A percentile compares a stretch with the other conserved stretches of the same genome.
Conservation (phyloP, 2,888 invertebrate species). For the Acrobasis repandana region DNA sequence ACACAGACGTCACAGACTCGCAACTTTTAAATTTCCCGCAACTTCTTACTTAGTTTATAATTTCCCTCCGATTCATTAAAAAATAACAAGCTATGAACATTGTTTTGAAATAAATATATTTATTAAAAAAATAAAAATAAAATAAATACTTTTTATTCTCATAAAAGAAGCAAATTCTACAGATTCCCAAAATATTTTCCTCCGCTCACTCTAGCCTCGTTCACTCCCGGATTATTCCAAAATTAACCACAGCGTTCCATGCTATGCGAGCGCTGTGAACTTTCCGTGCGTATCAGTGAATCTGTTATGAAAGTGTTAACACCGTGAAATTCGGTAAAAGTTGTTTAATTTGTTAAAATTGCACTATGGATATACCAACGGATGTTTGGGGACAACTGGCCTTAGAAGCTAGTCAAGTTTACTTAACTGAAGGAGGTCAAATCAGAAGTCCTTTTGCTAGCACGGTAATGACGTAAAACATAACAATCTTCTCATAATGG, state of each 20-base stretch:
- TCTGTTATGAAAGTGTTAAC: slow-evolving; percentile 41
- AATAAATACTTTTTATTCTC: slow-evolving; percentile 8
- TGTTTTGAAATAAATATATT: neutral
- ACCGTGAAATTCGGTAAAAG: slow-evolving; percentile 39
- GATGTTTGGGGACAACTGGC: slow-evolving; percentile 96
- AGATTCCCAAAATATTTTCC: slow-evolving; percentile 53
- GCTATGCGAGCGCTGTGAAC: slow-evolving; percentile 54
- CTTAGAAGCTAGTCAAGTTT: slow-evolving; percentile 93
- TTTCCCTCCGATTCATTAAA: neutral
- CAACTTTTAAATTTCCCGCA: slow-evolving; percentile 17
- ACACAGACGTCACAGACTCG: slow-evolving; percentile 17
- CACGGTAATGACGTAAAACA: slow-evolving; percentile 85
- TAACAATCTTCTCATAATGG: neutral
- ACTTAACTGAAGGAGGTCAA: slow-evolving; percentile 89
- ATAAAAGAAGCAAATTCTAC: slow-evolving; percentile 37
- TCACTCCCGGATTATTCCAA: slow-evolving; percentile 76
- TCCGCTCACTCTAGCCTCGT: slow-evolving; percentile 42
- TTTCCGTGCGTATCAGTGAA: slow-evolving; percentile 65
- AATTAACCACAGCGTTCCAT: slow-evolving; percentile 75
- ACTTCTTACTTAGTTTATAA: slow-evolving; percentile 1
- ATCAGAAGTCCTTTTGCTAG: slow-evolving; percentile 91
- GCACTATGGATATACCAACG: slow-evolving; percentile 86
- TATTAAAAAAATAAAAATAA: neutral
- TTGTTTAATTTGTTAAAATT: slow-evolving; percentile 41
- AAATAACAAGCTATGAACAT: neutral